phyloP scores from a whole-genome alignment of 2,888 invertebrate genomes.

The Tanytarsus gracilentus region DNA sequence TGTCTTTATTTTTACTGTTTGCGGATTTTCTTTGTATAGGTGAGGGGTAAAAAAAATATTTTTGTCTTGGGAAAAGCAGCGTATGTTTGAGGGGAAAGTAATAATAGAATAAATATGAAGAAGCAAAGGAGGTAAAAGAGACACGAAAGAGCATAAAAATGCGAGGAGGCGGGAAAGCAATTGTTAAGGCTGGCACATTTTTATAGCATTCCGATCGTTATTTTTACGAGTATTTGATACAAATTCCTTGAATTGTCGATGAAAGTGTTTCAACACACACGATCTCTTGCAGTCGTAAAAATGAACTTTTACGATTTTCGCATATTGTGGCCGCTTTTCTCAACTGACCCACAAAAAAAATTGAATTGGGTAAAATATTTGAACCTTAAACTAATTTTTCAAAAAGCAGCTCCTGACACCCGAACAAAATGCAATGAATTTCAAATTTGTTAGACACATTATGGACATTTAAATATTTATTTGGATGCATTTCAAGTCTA shows the following conservation, averaged over 20 bases:
- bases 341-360: not conserved
- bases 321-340: too few relatives aligned
- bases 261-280: not conserved
- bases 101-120: too few relatives aligned
- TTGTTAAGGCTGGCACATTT: not conserved
- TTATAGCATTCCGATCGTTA: not conserved
- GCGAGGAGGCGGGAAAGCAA: too few relatives aligned
- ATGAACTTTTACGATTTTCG: not conserved
- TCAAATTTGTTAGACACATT: not conserved
- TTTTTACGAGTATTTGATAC: not conserved
- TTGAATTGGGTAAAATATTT: not conserved
- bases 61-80: slow-evolving; percentile 4
- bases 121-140: not conserved
- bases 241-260: not conserved
- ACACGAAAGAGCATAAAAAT: too few relatives aligned
- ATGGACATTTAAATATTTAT: slow-evolving; percentile 15
- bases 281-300: too few relatives aligned
- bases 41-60: too few relatives aligned
- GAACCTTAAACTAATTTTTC: not conserved
- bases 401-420: not conserved
- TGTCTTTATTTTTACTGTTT: too few relatives aligned
- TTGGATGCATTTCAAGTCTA: slow-evolving; percentile 10
- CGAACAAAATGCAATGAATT: not conserved
- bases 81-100: not conserved
- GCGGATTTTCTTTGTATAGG: too few relatives aligned